phyloP scores from a whole-genome alignment of 2,113 vertebrate species.

The Bubalus kerabau region DNA sequence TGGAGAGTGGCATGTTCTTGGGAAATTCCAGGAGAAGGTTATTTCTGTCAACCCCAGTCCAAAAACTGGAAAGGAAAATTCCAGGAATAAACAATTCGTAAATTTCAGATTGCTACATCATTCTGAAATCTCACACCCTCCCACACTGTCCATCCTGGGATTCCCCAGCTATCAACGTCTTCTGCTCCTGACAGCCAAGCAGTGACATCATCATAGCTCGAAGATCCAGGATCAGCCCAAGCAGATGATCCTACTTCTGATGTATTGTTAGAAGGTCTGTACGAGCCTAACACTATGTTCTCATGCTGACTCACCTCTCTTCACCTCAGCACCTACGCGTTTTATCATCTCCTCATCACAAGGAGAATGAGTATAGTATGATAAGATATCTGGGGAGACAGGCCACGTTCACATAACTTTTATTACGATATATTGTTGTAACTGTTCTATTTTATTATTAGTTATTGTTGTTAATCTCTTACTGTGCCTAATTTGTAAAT shows the following conservation, averaged over 20 bases:
- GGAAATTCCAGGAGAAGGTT: not conserved
- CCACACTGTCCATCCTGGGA: not conserved
- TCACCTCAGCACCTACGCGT: not conserved
- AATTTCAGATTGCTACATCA: not conserved
- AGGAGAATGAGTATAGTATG: not conserved
- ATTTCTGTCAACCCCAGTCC: not conserved
- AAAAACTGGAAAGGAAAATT: not conserved
- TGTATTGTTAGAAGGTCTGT: not conserved
- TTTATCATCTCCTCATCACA: not conserved
- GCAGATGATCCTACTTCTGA: not conserved
- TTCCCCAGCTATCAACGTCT: not conserved
- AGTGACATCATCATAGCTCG: rapidly evolving
- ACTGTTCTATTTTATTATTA: not conserved
- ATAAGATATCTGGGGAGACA: not conserved
- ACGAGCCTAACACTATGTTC: not conserved
- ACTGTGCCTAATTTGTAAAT: not conserved
- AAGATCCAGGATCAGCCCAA: not conserved
- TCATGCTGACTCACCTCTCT: not conserved
- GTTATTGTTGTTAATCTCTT: not conserved
- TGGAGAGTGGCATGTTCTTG: not conserved
- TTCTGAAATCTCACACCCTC: not conserved
- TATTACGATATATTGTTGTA: not conserved
- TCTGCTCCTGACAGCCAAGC: not conserved
- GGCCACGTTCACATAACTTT: not conserved
- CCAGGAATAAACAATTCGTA: not conserved